These are phyloP conservation scores for Lepidonotus clava DNA, from an alignment of 2,888 invertebrate genomes.

Conservation along the genomic window DNA sequence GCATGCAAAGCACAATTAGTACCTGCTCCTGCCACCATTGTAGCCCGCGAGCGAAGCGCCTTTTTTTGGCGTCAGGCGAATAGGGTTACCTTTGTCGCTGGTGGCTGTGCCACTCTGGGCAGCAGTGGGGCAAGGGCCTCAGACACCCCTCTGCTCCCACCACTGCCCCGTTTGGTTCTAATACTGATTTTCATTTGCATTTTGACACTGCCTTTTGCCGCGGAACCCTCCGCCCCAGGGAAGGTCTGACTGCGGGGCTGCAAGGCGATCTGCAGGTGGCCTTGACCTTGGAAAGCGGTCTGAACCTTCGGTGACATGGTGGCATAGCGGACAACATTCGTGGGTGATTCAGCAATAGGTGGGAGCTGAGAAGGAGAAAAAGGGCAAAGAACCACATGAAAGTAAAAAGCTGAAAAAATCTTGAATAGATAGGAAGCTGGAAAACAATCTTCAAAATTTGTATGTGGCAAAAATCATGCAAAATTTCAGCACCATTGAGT, in stretches of 20 bases:
- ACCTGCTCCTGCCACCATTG: slow-evolving; percentile 40
- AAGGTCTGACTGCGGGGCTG: background rate
- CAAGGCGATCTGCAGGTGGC: background rate
- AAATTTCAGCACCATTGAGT: background rate
- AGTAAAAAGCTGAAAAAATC: background rate
- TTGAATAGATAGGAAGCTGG: background rate
- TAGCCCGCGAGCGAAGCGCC: background rate
- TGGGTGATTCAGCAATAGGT: background rate
- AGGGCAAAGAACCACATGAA: background rate
- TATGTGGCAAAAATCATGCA: background rate
- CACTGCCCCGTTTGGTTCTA: background rate
- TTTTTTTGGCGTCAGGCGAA: background rate
- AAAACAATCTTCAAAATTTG: slow-evolving; percentile 1
- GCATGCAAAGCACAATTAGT: background rate
- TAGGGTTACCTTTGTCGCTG: slow-evolving; percentile 13
- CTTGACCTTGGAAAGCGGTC: slow-evolving; percentile 2
- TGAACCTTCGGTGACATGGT: background rate
- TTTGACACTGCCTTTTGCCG: background rate
- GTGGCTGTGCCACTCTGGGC: background rate
- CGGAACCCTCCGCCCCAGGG: background rate
- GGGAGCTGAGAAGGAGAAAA: slow-evolving; percentile 25
- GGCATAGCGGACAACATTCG: background rate
- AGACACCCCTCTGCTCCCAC: background rate
- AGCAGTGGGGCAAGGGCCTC: background rate
- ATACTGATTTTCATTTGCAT: slow-evolving; percentile 39